Base-by-base conservation (phyloP, 2,888 invertebrate species). In the Eilema depressum region DNA sequence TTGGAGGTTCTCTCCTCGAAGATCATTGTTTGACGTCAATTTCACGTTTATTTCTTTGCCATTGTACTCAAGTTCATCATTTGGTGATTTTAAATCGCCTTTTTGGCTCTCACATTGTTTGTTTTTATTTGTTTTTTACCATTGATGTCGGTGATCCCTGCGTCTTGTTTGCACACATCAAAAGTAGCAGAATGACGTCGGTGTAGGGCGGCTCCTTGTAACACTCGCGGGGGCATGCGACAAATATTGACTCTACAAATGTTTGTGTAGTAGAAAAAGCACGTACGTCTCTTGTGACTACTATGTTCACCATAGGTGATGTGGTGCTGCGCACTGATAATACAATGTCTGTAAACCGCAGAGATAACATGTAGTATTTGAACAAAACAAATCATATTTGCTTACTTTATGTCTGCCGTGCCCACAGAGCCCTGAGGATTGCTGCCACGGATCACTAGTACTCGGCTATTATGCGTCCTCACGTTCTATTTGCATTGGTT, bases 241-340 rank as follows among this genome's bases (percentile, higher is more conserved):
- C 91, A 89, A 95, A 94, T 94, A 94, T 95, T 95, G 91, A 93
- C 93, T 77, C 74, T 79, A 85, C 87, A 92, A 95, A 95, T 92
- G 87, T 94, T 94, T 93, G 89, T 84, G 87, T 80, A 89, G 89
- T 85, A 88, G 85, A 85, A 89, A 86, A 89, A 89, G 90, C 94
- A 90, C 90, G 89, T 90, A 87, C 90, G 85, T 85, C 87, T 88
- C 86, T 88, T 88, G 83, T 85, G 89, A 86, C 85, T 89, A 86
- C 91, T 88, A 84, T 83, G 85, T 86, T 86, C 89, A 85, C 83
- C 86, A 86, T 88, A 88, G 90, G 88, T 85, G 87, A 88, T 85
- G 86, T 85, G 86, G 85, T 83, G 85, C 84, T 83, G 84, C 79
- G 86, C 84, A 82, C 85, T 85, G 92, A 92, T 90, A 91, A 91